Evolutionary conservation across 2,888 invertebrate species (phyloP).

Genomic region (Leptinotarsa rubiginosa): DNA sequence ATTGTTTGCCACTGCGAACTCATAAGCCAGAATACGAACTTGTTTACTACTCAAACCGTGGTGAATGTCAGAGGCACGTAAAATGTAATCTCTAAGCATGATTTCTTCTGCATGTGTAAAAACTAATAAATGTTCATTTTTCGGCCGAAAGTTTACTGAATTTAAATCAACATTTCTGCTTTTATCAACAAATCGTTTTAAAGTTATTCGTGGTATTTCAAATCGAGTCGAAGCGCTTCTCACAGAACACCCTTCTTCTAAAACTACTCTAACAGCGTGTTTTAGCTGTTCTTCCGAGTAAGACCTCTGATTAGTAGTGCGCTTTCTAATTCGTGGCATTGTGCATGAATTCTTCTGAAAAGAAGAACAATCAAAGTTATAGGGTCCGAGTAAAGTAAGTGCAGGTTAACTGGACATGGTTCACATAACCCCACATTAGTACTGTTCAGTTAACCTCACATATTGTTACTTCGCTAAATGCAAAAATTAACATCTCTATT

Average conservation of each 20-base stretch:
- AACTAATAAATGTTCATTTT: conserved; percentile 19
- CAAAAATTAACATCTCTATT: background rate
- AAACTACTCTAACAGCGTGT: too few relatives aligned
- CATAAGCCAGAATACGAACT: conserved; percentile 17
- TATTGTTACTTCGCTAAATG: conserved; percentile 9
- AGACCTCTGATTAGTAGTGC: conserved; percentile 4
- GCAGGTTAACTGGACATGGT: conserved; percentile 15
- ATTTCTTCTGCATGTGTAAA: conserved; percentile 30
- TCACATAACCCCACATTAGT: conserved; percentile 10
- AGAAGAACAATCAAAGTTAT: background rate
- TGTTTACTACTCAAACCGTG: conserved; percentile 23
- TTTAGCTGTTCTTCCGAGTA: conserved; percentile 11
- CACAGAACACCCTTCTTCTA: conserved; percentile 7
- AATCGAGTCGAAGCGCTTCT: conserved; percentile 7
- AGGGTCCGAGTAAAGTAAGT: conserved; percentile 10
- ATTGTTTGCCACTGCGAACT: conserved; percentile 24
- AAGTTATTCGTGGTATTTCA: conserved; percentile 7
- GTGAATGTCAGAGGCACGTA: conserved; percentile 26
- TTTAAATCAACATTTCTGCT: conserved; percentile 2
- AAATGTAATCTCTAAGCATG: conserved; percentile 25
- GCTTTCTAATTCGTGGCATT: conserved; percentile 4
- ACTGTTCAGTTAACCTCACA: conserved; percentile 4
- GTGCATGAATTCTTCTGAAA: conserved; percentile 2
- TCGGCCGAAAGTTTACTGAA: conserved; percentile 2
- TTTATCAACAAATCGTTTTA: conserved; percentile 2